Conservation (phyloP, 2,797 vertebrate genomes). For the Odontamblyopus rebecca region DNA sequence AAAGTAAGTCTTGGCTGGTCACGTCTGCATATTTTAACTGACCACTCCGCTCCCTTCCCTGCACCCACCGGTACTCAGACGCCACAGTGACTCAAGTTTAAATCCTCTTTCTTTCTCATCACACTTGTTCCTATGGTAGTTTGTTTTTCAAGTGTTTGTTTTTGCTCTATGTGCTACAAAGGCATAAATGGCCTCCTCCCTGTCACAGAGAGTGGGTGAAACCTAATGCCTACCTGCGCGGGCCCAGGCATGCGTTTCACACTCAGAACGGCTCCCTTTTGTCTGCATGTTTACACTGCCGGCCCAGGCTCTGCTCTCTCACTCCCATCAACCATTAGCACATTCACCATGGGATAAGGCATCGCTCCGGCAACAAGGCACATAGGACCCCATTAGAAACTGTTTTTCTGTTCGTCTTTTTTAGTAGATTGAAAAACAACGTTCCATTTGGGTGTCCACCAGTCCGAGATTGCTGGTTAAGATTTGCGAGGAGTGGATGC, state of each 20-base stretch:
- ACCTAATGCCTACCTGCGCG: conserved; percentile 71
- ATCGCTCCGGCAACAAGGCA: conserved; percentile 77
- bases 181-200: conserved; percentile 67
- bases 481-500: conserved; percentile 40
- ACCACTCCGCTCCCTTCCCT: conserved; percentile 50
- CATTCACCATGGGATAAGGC: conserved; percentile 73
- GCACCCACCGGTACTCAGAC: conserved; percentile 7
- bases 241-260: conserved; percentile 72
- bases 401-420: conserved; percentile 49
- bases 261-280: conserved; percentile 75
- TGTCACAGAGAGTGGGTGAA: conserved; percentile 59
- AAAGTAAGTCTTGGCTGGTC: conserved; percentile 70
- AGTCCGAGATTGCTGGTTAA: conserved; percentile 43
- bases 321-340: conserved; percentile 75
- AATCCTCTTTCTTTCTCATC: conserved; percentile 62
- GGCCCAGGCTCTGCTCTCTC: conserved; percentile 60
- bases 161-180: conserved; percentile 67
- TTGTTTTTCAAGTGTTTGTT: conserved; percentile 67
- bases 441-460: conserved; percentile 33
- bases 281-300: conserved; percentile 78
- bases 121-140: conserved; percentile 64
- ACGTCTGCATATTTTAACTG: conserved; percentile 68
- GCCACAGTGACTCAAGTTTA: conserved; percentile 22
- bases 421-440: conserved; percentile 67
- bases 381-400: conserved; percentile 79